phyloP scores from a whole-genome alignment of 2,113 vertebrate species.

The Brachirus orientalis region DNA sequence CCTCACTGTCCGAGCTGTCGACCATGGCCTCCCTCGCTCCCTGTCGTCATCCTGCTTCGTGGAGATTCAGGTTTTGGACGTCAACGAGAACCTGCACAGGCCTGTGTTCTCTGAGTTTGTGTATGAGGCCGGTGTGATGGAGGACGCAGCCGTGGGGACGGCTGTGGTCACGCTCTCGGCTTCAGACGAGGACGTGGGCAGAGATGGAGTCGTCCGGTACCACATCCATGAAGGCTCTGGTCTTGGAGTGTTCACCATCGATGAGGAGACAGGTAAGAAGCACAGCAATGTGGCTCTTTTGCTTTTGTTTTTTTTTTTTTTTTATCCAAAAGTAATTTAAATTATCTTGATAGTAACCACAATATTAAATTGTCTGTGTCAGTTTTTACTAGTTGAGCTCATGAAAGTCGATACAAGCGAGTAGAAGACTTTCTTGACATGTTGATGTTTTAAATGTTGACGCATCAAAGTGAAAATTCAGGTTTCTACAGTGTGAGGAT shows the following conservation, averaged over 20 bases:
- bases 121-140: constrained; percentile 86
- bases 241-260: constrained; percentile 88
- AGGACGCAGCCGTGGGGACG: constrained; percentile 87
- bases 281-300: not conserved
- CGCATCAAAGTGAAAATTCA: too few relatives aligned
- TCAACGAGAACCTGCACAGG: constrained; percentile 93
- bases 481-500: too few relatives aligned
- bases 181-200: constrained; percentile 87
- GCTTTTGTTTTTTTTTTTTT: not conserved
- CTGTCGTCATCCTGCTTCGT: constrained; percentile 90
- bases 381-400: too few relatives aligned
- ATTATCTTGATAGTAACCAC: not conserved
- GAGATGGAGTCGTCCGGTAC: constrained; percentile 91
- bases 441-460: too few relatives aligned
- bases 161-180: constrained; percentile 85
- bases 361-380: too few relatives aligned
- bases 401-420: too few relatives aligned
- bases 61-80: constrained; percentile 89
- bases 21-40: constrained; percentile 87
- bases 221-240: constrained; percentile 90
- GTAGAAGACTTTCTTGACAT: too few relatives aligned
- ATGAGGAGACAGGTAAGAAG: constrained; percentile 90
- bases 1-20: constrained; percentile 89
- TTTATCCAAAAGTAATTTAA: not conserved
- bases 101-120: constrained; percentile 90